These are phyloP conservation scores for Apamea anceps DNA, from an alignment of 2,888 invertebrate genomes.

Conservation along the genomic window DNA sequence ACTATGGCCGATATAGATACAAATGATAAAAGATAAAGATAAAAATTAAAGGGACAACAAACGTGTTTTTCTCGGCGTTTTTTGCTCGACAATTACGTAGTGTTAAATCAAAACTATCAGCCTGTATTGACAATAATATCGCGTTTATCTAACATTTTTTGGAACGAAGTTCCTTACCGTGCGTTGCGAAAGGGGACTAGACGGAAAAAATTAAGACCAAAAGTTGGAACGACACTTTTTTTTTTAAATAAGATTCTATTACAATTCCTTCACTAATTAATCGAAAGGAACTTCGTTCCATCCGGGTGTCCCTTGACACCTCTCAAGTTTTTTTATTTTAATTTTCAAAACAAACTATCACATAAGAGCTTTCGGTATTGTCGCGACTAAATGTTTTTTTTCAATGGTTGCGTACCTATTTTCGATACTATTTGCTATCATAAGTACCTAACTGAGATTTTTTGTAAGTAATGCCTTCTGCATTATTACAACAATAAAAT, in stretches of 20 bases:
- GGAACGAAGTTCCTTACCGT: too few species aligned
- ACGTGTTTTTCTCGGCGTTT: neutral
- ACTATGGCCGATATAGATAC: neutral
- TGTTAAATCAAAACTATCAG: too few species aligned
- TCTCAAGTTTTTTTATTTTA: too few species aligned
- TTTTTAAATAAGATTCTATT: too few species aligned
- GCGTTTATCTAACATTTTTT: neutral
- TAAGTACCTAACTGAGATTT: neutral
- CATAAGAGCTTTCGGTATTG: too few species aligned
- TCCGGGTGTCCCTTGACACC: too few species aligned
- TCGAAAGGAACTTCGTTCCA: too few species aligned
- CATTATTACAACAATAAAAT: neutral
- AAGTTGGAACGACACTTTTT: too few species aligned
- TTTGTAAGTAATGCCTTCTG: neutral
- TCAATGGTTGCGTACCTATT: too few species aligned
- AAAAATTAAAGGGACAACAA: neutral
- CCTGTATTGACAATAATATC: neutral
- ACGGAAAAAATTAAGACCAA: too few species aligned
- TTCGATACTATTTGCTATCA: neutral
- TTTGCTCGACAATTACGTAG: neutral
- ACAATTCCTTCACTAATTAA: too few species aligned
- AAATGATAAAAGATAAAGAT: neutral
- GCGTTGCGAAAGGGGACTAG: too few species aligned
- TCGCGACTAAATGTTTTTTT: neutral
- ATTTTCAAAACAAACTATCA: neutral